Percentiles rank a stretch among this genome's conserved stretches.
Evolutionary conservation across 2,113 vertebrate genomes (phyloP).

Genomic region (Panthera tigris): DNA sequence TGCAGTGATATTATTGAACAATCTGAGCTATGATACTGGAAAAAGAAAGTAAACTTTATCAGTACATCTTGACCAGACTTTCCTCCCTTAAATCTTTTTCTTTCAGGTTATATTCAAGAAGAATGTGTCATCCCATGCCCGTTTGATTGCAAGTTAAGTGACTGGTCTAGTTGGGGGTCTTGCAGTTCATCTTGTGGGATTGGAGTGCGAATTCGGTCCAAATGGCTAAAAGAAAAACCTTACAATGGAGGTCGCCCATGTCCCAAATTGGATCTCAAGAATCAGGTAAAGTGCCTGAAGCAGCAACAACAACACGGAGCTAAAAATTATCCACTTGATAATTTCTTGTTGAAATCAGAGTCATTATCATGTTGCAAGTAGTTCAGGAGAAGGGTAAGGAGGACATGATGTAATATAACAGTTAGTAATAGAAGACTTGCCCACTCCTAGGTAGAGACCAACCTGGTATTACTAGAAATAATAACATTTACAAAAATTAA

Average conservation of each 20-base stretch:
- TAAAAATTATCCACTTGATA: not conserved
- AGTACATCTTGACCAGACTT: not conserved
- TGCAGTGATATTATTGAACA: not conserved
- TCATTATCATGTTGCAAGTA: not conserved
- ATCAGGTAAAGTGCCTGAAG: conserved; percentile 91
- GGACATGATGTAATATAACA: not conserved
- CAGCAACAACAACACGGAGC: not conserved
- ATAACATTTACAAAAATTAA: not conserved
- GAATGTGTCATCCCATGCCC: conserved; percentile 93
- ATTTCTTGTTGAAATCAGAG: not conserved
- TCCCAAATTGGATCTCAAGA: conserved; percentile 96
- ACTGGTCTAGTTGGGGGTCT: conserved; percentile 94
- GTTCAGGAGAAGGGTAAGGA: not conserved
- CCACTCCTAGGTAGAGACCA: not conserved
- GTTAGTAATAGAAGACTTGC: not conserved
- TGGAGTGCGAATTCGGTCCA: conserved; percentile 92
- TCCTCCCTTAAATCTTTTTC: not conserved
- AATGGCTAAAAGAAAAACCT: conserved; percentile 97
- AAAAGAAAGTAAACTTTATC: not conserved
- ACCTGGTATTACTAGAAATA: not conserved
- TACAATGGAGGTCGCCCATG: conserved; percentile 97
- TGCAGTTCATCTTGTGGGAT: conserved; percentile 95
- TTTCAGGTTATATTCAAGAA: conserved; percentile 93
- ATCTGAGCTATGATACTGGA: not conserved
- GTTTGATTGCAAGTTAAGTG: conserved; percentile 96